These are phyloP conservation scores for Cremastinae sp. DNA, from an alignment of 2,888 invertebrate genomes.

Conservation along the genomic window DNA sequence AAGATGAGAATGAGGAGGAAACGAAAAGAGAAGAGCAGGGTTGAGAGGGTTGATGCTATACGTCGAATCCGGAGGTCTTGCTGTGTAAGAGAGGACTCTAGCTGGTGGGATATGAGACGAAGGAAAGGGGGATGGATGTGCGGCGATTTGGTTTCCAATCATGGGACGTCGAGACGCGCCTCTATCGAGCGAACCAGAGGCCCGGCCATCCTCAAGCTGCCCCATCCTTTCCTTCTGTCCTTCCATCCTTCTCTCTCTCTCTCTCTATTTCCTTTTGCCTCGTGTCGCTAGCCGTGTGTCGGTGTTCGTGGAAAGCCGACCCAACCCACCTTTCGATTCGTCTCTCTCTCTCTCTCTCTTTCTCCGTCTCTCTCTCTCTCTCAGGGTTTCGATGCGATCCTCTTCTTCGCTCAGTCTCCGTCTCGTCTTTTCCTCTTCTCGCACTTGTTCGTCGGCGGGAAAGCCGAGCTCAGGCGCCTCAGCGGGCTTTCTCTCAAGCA, in stretches of 20 bases:
- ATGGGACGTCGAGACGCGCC: constrained; percentile 80
- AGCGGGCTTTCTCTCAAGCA: constrained; percentile 59
- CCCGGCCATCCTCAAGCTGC: constrained; percentile 78
- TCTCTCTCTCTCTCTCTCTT: constrained; percentile 60
- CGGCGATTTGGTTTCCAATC: constrained; percentile 81
- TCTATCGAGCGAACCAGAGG: constrained; percentile 80
- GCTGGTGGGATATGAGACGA: constrained; percentile 60
- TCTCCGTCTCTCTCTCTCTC: constrained; percentile 60
- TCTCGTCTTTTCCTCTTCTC: constrained; percentile 54
- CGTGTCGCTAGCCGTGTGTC: constrained; percentile 75
- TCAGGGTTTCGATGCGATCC: constrained; percentile 58
- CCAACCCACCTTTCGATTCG: constrained; percentile 68
- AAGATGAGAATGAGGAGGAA: constrained; percentile 50
- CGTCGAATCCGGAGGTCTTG: constrained; percentile 52
- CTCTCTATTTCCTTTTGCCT: constrained; percentile 65
- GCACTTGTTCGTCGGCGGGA: constrained; percentile 63
- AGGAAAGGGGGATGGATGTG: constrained; percentile 77
- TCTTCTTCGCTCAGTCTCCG: constrained; percentile 53
- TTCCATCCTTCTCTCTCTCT: constrained; percentile 35
- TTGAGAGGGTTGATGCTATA: constrained; percentile 19
- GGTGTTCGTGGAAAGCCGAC: constrained; percentile 74
- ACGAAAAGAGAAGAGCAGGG: constrained; percentile 48
- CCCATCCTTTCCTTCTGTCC: constrained; percentile 68
- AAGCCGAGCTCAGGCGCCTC: constrained; percentile 63
- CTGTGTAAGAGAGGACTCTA: constrained; percentile 50